phyloP scores from a whole-genome alignment of 2,113 vertebrate species.

The Sinocyclocheilus anshuiensis region DNA sequence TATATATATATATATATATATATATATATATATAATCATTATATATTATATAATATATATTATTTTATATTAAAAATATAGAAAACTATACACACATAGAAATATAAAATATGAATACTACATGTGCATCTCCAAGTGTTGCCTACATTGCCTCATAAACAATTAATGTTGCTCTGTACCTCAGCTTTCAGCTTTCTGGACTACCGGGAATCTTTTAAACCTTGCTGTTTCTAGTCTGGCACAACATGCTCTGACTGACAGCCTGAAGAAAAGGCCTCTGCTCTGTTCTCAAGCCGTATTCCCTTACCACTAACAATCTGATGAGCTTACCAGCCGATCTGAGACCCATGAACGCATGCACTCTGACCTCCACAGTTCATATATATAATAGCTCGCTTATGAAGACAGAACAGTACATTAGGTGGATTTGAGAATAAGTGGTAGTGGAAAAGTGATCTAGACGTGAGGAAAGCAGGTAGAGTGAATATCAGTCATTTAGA shows the following conservation, averaged over 20 bases:
- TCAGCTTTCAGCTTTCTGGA: not conserved
- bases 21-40: no score
- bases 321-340: constrained; percentile 71
- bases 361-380: constrained; percentile 16
- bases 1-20: no score
- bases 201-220: not conserved
- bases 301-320: constrained; percentile 38
- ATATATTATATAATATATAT: no score
- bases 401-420: constrained; percentile 31
- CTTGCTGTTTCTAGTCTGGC: constrained; percentile 55
- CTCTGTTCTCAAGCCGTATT: constrained; percentile 36
- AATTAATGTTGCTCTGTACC: not conserved
- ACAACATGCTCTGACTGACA: constrained; percentile 60
- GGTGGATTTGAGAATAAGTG: not conserved
- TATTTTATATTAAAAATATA: no score
- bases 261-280: constrained; percentile 53
- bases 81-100: no score
- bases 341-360: not conserved
- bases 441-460: constrained; percentile 9
- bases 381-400: constrained; percentile 28
- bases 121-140: no score
- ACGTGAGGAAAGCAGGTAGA: not conserved
- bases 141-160: no score
- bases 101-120: no score
- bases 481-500: constrained; percentile 3